Evolutionary conservation across 2,113 vertebrate species (phyloP), one percentile per base, ranked within the genome.

Genomic region (Anguilla rostrata): DNA sequence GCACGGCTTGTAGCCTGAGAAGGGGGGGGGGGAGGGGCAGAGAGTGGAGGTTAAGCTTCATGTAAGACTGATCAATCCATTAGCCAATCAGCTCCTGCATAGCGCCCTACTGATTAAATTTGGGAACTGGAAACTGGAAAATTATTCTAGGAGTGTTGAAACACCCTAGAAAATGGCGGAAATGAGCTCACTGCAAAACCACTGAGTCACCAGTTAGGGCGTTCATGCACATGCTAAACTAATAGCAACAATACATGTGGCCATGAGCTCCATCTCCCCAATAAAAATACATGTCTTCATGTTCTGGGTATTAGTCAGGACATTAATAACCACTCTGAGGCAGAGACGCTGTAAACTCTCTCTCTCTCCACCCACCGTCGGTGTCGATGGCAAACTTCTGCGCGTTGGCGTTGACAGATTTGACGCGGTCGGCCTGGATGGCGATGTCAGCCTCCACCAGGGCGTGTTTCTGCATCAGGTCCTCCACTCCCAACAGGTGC

Each of bases 381-480:
- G 95, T 95, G 26, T 94, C 96, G 0, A 95, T 92, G 0, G 97
- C 96, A 91, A 96, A 97, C 90, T 96, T 98, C 92, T 97, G 97
- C 63, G 98, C 97, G 16, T 96, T 98, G 79, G 96, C 92, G 83
- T 96, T 96, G 93, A 99, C 98, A 0, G 93, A 95, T 92, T 96
- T 96, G 86, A 99, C 98, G 40, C 98, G 91, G 90, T 99, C 98
- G 16, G 97, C 96, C 90, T 99, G 98, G 90, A 99, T 97, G 89
- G 92, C 93, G 85, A 99, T 98, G 93, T 99, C 98, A 0, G 98
- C 97, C 93, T 99, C 98, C 40, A 99, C 98, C 87, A 99, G 93
- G 5, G 97, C 94, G 0, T 99, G 98, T 89, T 99, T 99, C 95
- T 99, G 98, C 39, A 99, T 93, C 82, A 99, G 92, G 91, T 99